phyloP scores from a whole-genome alignment of 35 echinoderm and acorn worm genomes.

The Lytechinus variegatus region DNA sequence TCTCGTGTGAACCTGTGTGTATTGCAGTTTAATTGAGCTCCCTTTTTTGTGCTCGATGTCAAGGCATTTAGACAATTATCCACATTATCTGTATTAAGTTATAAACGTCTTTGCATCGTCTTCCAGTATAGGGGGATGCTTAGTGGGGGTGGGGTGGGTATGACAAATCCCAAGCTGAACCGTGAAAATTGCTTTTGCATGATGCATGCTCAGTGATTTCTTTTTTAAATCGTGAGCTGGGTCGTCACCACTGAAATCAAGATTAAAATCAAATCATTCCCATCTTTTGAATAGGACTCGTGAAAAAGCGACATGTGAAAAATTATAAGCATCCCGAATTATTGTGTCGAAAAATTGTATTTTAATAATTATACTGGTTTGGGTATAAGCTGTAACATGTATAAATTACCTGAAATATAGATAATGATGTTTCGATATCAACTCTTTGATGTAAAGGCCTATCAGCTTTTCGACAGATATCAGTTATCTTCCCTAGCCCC shows the following conservation, averaged over 20 bases:
- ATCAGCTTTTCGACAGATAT: background rate
- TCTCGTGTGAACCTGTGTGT: slow-evolving; percentile 9
- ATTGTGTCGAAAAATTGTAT: too few species aligned
- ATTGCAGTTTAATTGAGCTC: background rate
- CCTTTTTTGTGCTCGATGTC: background rate
- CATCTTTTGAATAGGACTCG: too few species aligned
- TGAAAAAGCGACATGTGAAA: too few species aligned
- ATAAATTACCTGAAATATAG: too few species aligned
- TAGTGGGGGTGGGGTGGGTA: background rate
- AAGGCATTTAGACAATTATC: slow-evolving; percentile 34
- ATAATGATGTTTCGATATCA: too few species aligned
- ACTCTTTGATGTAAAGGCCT: too few species aligned
- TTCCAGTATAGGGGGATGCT: background rate
- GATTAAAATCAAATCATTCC: too few species aligned
- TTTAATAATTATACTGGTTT: too few species aligned
- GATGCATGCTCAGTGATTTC: background rate
- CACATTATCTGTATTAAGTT: background rate
- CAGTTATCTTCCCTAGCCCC: background rate
- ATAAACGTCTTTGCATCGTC: background rate
- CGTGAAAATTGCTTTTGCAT: background rate
- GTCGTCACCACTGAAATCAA: background rate
- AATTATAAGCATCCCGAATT: too few species aligned
- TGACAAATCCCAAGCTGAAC: too few species aligned
- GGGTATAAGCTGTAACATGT: too few species aligned
- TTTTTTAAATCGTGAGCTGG: background rate